Percentiles rank a stretch among this genome's conserved stretches.
These are phyloP conservation scores for Notolepis coatsorum DNA, from an alignment of 2,797 vertebrate genomes.

Conservation along the genomic window DNA sequence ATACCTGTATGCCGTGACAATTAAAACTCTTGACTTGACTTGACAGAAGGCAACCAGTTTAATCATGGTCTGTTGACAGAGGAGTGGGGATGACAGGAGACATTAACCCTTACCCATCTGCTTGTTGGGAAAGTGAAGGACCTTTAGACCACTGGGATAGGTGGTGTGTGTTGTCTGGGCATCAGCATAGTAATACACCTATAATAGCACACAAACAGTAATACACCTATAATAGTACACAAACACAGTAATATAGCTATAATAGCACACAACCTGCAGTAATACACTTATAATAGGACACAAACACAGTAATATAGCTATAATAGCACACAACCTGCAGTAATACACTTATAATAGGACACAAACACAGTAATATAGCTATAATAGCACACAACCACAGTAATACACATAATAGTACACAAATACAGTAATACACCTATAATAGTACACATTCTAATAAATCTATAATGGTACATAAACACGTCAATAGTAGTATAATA, in stretches of 20 bases:
- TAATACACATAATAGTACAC: not conserved
- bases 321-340: not conserved
- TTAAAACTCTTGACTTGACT: no score
- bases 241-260: slow-evolving; percentile 81
- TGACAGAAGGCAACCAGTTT: no score
- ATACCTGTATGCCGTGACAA: no score
- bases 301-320: slow-evolving; percentile 81
- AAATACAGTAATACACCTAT: no score
- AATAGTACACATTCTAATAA: no score
- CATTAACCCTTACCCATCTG: slow-evolving; percentile 76
- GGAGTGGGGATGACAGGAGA: not conserved
- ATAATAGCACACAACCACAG: slow-evolving; percentile 1
- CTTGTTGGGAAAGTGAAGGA: slow-evolving; percentile 80
- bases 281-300: not conserved
- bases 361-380: slow-evolving; percentile 81
- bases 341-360: not conserved
- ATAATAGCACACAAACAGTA: slow-evolving; percentile 4
- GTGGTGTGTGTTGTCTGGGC: slow-evolving; percentile 73
- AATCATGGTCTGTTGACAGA: not conserved
- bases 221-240: slow-evolving; percentile 9
- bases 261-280: not conserved
- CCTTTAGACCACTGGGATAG: slow-evolving; percentile 74
- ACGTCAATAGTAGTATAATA: no score
- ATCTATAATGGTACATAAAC: no score
- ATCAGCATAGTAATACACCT: slow-evolving; percentile 81